Percentiles rank a stretch among this genome's conserved stretches.
phyloP scores from a whole-genome alignment of 2,113 vertebrate genomes.

The Heptranchias perlo region DNA sequence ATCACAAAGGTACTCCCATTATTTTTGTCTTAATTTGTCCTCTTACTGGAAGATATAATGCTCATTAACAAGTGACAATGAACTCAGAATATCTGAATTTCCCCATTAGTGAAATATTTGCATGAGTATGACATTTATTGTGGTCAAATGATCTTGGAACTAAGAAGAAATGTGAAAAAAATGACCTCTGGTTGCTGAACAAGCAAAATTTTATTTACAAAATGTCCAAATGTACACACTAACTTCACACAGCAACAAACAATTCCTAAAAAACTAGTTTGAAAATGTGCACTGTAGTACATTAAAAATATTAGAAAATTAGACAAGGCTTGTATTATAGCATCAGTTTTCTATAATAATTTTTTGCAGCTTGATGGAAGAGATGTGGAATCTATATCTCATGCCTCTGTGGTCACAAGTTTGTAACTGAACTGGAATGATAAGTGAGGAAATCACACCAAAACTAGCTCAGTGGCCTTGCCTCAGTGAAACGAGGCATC shows the following conservation, averaged over 20 bases:
- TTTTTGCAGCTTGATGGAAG: conserved; percentile 37
- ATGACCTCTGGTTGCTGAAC: conserved; percentile 12
- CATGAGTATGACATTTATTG: neutral
- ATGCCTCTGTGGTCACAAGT: neutral
- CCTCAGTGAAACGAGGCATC: neutral
- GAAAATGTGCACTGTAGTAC: conserved; percentile 38
- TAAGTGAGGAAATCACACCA: conserved; percentile 34
- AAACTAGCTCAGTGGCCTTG: conserved; percentile 11
- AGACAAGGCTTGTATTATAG: conserved; percentile 36
- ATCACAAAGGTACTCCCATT: neutral
- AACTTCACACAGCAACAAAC: conserved; percentile 38
- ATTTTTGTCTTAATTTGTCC: neutral
- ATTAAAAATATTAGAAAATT: conserved; percentile 39
- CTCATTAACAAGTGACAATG: neutral
- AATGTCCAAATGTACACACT: conserved; percentile 37
- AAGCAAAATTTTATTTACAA: conserved; percentile 37
- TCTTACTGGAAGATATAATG: neutral
- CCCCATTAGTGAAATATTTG: neutral
- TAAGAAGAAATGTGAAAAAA: conserved; percentile 8
- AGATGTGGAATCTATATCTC: conserved; percentile 32
- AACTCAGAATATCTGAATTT: neutral
- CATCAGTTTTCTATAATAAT: conserved; percentile 26
- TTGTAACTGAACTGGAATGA: conserved; percentile 23
- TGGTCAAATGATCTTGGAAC: neutral
- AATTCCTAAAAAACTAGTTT: conserved; percentile 37